These are phyloP conservation scores for Enchytraeus crypticus DNA, from an alignment of 2,888 invertebrate species.

Conservation along the genomic window DNA sequence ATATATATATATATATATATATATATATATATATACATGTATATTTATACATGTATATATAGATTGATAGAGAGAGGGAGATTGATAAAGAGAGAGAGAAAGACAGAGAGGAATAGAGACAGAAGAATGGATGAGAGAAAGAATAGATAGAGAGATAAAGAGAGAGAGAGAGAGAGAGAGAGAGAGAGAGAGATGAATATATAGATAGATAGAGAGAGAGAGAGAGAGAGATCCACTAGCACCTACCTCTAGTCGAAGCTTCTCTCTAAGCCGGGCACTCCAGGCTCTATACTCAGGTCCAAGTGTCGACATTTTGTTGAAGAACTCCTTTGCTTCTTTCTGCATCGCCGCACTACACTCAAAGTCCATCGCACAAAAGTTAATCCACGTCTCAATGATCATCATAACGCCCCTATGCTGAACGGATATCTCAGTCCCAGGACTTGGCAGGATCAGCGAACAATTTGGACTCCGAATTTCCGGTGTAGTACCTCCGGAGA, in stretches of 20 bases:
- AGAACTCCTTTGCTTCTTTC: conserved; percentile 54
- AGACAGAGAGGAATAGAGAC: too few species aligned
- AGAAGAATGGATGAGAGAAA: too few species aligned
- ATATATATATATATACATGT: too few species aligned
- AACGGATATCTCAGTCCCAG: conserved; percentile 36
- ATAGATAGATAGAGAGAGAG: too few species aligned
- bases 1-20: too few species aligned
- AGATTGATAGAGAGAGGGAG: too few species aligned
- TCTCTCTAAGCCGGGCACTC: conserved; percentile 28
- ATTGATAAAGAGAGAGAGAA: too few species aligned
- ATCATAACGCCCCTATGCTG: conserved; percentile 42
- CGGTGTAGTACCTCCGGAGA: not conserved
- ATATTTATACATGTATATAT: too few species aligned
- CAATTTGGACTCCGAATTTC: conserved; percentile 16
- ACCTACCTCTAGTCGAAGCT: conserved; percentile 6
- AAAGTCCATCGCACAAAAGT: conserved; percentile 39
- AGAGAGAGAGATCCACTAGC: too few species aligned
- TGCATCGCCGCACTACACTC: conserved; percentile 32
- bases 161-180: too few species aligned
- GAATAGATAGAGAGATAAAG: too few species aligned
- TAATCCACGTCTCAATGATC: conserved; percentile 43
- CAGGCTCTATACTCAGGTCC: conserved; percentile 54
- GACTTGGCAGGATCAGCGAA: conserved; percentile 16
- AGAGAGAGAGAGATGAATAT: too few species aligned
- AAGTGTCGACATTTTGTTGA: conserved; percentile 52